Conservation (phyloP, 2,113 vertebrate genomes). For the Lagopus leucura region DNA sequence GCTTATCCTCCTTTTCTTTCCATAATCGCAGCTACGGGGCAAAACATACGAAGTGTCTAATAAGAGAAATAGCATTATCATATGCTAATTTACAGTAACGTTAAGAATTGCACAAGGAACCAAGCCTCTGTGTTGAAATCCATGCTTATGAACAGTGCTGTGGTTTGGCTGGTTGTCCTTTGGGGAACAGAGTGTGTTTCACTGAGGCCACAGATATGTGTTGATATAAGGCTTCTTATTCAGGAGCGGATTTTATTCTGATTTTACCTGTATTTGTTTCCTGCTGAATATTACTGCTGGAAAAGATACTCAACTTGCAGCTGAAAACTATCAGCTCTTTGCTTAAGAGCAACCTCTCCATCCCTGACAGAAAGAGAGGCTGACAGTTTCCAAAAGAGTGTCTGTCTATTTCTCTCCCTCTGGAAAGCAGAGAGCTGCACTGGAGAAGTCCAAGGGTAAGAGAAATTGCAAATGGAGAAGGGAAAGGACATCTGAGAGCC, state of each 20-base stretch:
- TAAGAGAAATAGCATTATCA: conserved; percentile 36
- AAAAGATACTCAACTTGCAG: not conserved
- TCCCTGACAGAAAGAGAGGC: not conserved
- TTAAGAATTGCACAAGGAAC: conserved; percentile 4
- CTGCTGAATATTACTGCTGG: not conserved
- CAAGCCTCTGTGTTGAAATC: not conserved
- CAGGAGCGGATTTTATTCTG: not conserved
- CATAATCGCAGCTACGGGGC: conserved; percentile 18
- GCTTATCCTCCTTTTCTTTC: conserved; percentile 32
- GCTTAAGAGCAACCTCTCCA: not conserved
- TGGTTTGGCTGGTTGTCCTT: not conserved
- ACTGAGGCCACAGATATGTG: not conserved
- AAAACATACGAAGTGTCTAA: conserved; percentile 45
- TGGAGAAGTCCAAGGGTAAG: conserved; percentile 12
- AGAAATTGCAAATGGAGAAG: conserved; percentile 23
- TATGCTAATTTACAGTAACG: conserved; percentile 36
- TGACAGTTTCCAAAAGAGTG: not conserved
- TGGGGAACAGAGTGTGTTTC: not conserved
- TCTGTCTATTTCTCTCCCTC: not conserved
- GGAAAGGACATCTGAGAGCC: conserved; percentile 28
- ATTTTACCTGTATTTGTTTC: not conserved
- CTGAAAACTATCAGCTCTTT: not conserved
- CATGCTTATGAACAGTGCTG: not conserved
- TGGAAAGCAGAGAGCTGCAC: not conserved
- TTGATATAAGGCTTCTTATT: not conserved